Evolutionary conservation across 1,140 invertebrate genomes (phyloP).

Genomic region (Drosophila simulans): DNA sequence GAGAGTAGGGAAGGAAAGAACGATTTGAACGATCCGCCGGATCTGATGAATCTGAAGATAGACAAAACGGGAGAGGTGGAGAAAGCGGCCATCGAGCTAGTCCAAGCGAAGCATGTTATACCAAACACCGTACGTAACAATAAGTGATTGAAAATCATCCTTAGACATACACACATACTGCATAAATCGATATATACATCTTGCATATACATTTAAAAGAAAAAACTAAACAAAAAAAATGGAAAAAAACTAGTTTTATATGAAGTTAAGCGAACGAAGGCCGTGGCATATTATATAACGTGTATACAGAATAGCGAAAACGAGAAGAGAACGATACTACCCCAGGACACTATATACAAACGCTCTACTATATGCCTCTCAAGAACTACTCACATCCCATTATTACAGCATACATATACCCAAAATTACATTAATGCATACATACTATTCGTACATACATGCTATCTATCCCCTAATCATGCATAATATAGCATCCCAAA

Average conservation of each 20-base stretch:
- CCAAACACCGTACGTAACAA: conserved; percentile 84
- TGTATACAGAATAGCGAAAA: conserved; percentile 35
- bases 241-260: conserved; percentile 72
- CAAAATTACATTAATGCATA: conserved; percentile 14
- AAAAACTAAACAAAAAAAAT: conserved; percentile 19
- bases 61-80: conserved; percentile 20
- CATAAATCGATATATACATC: conserved; percentile 56
- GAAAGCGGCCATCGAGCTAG: conserved; percentile 40
- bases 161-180: conserved; percentile 70
- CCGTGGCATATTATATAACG: conserved; percentile 58
- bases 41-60: conserved; percentile 6
- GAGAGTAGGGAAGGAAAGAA: neutral
- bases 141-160: conserved; percentile 84
- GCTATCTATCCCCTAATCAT: neutral
- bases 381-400: conserved; percentile 18
- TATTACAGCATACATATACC: conserved; percentile 16
- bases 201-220: conserved; percentile 48
- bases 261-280: conserved; percentile 53
- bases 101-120: conserved; percentile 76
- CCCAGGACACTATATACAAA: conserved; percentile 40
- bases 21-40: neutral
- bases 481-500: conserved; percentile 11
- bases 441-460: conserved; percentile 11
- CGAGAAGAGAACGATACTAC: conserved; percentile 32
- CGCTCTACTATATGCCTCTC: conserved; percentile 41